Evolutionary conservation across 1,140 invertebrate species (phyloP).

Genomic region (Drosophila jambulina): DNA sequence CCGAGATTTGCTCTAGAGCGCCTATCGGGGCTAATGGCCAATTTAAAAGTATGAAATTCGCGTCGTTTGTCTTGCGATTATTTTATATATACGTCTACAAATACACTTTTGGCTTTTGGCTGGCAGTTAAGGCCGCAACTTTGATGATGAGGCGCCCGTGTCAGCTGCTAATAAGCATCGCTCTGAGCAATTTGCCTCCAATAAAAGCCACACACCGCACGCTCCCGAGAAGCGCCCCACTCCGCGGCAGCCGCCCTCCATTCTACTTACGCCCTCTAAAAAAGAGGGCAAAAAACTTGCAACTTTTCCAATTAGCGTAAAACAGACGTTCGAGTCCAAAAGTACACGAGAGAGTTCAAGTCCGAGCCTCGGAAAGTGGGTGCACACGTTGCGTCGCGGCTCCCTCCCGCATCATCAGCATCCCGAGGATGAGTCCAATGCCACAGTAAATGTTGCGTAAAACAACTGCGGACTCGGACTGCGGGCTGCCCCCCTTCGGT

Average conservation of each 20-base stretch:
- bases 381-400: constrained; percentile 17
- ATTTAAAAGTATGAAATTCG: constrained; percentile 75
- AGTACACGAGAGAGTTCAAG: constrained; percentile 54
- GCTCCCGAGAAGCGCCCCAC: not conserved
- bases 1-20: constrained; percentile 19
- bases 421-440: constrained; percentile 37
- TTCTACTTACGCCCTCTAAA: constrained; percentile 11
- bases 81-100: constrained; percentile 34
- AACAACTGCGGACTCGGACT: constrained; percentile 66
- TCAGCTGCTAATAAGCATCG: constrained; percentile 82
- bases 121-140: constrained; percentile 43
- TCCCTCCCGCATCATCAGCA: not conserved
- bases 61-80: constrained; percentile 61
- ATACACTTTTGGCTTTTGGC: constrained; percentile 29
- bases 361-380: constrained; percentile 36
- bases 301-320: constrained; percentile 83
- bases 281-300: constrained; percentile 67
- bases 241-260: not conserved
- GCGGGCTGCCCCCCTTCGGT: constrained; percentile 30
- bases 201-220: constrained; percentile 76
- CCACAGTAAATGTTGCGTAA: constrained; percentile 79
- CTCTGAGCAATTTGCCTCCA: constrained; percentile 67
- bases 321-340: constrained; percentile 67
- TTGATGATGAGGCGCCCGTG: constrained; percentile 68
- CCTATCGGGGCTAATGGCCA: constrained; percentile 67